Evolutionary conservation across 1,140 invertebrate genomes (phyloP), one percentile per base, ranked within the genome.

Genomic region (Dendrolimus kikuchii): DNA sequence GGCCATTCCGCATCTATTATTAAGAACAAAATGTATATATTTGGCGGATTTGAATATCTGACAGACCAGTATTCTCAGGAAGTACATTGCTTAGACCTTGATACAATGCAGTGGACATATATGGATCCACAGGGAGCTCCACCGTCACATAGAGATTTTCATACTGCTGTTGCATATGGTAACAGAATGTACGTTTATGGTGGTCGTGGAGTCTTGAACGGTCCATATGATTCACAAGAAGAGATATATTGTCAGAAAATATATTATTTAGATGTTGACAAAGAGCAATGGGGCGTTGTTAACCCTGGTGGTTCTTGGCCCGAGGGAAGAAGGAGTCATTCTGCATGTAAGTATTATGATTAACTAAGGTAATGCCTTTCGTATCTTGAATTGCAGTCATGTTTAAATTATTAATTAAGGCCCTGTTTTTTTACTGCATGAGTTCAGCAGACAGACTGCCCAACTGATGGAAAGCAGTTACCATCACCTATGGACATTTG

Each of bases 1-100:
- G 96, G 96, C 0, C 96, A 98, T 82, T 93, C 95, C 8, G 95
- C 96, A 4, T 95, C 95, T 77, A 87, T 97, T 6, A 92, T 95
- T 55, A 88, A 89, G 55, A 88, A 95, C 67, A 91, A 90, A 64
- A 98, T 98, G 96, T 96, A 93, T 68, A 93, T 98, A 52, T 98
- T 96, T 88, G 96, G 95, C 36, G 96, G 96, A 5, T 97, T 92
- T 83, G 91, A 94, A 82, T 95, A 95, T 66, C 89, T 91, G 38
- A 90, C 91, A 46, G 93, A 95, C 63, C 88, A 91, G 58, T 97
- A 96, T 81, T 93, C 93, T 23, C 92, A 95, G 80, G 92, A 95
- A 62, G 90, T 96, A 4, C 93, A 93, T 78, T 89, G 89, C 36
- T 86, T 96, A 10, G 90, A 96, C 86, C 89, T 97, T 55, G 85